phyloP scores from a whole-genome alignment of 2,888 invertebrate genomes.

The Spialia ferax region DNA sequence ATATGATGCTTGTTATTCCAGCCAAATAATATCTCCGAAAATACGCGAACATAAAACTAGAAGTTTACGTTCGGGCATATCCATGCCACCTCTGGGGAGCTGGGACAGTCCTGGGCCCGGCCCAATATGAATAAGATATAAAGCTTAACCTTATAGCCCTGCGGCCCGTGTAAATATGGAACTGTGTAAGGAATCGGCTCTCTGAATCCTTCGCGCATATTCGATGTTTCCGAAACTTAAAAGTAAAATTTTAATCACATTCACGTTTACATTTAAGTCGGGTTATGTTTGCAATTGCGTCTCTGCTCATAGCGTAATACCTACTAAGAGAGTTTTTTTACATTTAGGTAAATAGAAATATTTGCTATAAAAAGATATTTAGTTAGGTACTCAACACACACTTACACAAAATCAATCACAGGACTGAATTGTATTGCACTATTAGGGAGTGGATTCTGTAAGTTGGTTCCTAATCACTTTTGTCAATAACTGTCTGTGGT shows the following conservation, averaged over 20 bases:
- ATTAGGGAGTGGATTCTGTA: too few species aligned
- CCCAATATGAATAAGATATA: slow-evolving; percentile 69
- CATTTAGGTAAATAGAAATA: too few species aligned
- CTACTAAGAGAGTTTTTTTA: too few species aligned
- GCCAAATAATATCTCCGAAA: slow-evolving; percentile 1
- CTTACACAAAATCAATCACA: too few species aligned
- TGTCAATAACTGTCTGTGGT: too few species aligned
- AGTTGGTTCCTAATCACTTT: too few species aligned
- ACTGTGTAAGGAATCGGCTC: slow-evolving; percentile 3
- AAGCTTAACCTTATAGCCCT: slow-evolving; percentile 47
- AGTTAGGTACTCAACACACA: too few species aligned
- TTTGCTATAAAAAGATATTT: too few species aligned
- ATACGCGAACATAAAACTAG: slow-evolving; percentile 12
- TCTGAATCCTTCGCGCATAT: slow-evolving; percentile 12
- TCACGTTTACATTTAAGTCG: background rate
- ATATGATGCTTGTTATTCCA: background rate
- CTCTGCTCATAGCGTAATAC: too few species aligned
- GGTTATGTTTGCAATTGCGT: too few species aligned
- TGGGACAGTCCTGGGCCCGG: slow-evolving; percentile 49
- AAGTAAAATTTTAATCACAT: too few species aligned
- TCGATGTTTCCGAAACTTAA: background rate
- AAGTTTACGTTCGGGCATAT: slow-evolving; percentile 14
- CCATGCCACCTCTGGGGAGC: slow-evolving; percentile 23
- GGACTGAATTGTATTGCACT: too few species aligned
- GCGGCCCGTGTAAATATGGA: slow-evolving; percentile 14